These are phyloP conservation scores for Clostera curtula DNA, from an alignment of 2,888 invertebrate genomes.

Conservation along the genomic window DNA sequence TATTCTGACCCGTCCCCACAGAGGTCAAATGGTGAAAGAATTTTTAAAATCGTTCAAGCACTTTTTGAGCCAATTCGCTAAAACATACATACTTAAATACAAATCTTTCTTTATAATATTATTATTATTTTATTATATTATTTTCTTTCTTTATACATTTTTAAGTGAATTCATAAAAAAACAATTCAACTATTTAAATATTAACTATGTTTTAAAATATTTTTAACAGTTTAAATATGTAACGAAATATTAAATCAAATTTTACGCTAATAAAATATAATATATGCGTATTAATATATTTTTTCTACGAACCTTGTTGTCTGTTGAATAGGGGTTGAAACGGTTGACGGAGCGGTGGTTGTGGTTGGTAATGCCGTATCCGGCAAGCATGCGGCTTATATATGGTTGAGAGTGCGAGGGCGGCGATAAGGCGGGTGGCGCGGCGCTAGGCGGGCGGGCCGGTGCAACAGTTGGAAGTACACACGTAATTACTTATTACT, in stretches of 20 bases:
- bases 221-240: too few relatives aligned
- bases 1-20: too few relatives aligned
- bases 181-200: too few relatives aligned
- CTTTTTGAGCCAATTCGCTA: too few relatives aligned
- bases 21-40: too few relatives aligned
- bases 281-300: conserved; percentile 7
- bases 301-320: conserved; percentile 32
- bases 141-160: too few relatives aligned
- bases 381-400: conserved; percentile 41
- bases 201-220: too few relatives aligned
- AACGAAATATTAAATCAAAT: background rate
- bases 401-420: conserved; percentile 33
- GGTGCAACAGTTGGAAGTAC: conserved; percentile 13
- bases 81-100: too few relatives aligned
- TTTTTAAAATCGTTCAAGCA: too few relatives aligned
- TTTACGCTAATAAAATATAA: conserved; percentile 1
- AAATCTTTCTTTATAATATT: too few relatives aligned
- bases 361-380: conserved; percentile 45
- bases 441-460: conserved; percentile 12
- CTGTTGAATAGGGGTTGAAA: conserved; percentile 22
- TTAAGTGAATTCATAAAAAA: too few relatives aligned
- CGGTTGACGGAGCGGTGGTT: conserved; percentile 36
- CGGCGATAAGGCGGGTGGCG: conserved; percentile 26
- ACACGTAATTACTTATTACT: conserved; percentile 4
- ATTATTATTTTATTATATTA: too few relatives aligned